A percentile compares a stretch with the other conserved stretches of the same genome.
These are phyloP conservation scores for Temnothorax ravouxi DNA, from an alignment of 2,888 invertebrate species.

Conservation along the genomic window DNA sequence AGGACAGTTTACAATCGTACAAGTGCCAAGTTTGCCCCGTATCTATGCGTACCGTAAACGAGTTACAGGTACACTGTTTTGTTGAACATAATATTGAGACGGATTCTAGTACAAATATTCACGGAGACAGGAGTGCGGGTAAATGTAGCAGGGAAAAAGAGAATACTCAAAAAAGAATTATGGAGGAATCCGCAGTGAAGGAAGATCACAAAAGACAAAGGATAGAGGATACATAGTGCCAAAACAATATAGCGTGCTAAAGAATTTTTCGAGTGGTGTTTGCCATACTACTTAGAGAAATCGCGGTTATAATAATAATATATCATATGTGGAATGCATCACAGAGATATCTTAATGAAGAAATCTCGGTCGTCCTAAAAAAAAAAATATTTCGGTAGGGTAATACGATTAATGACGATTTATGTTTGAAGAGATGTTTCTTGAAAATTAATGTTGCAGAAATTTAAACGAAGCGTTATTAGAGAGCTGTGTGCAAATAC, in stretches of 20 bases:
- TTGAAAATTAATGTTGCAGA: conserved; percentile 22
- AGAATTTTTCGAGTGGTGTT: conserved; percentile 24
- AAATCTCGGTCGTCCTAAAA: conserved; percentile 18
- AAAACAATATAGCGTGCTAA: conserved; percentile 84
- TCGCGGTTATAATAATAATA: conserved; percentile 28
- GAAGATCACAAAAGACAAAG: conserved; percentile 87
- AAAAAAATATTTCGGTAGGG: conserved; percentile 19
- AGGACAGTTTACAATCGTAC: conserved; percentile 74
- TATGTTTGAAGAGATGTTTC: conserved; percentile 13
- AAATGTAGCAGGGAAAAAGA: conserved; percentile 87
- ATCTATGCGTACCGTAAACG: conserved; percentile 79
- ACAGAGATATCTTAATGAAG: conserved; percentile 23
- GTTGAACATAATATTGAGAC: conserved; percentile 82
- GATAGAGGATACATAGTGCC: conserved; percentile 90
- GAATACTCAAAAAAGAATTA: conserved; percentile 85
- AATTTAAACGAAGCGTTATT: conserved; percentile 8
- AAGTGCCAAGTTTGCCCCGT: conserved; percentile 82
- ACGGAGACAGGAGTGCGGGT: conserved; percentile 76
- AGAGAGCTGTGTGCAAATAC: not conserved
- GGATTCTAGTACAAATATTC: conserved; percentile 74
- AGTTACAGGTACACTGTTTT: conserved; percentile 82
- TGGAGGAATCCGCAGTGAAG: conserved; percentile 85
- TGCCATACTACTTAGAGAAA: conserved; percentile 41
- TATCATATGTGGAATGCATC: conserved; percentile 24
- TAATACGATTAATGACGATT: conserved; percentile 13